A percentile compares a stretch with the other conserved stretches of the same genome.
Conservation (phyloP, 2,113 vertebrate species). For the Dicerorhinus sumatrensis region DNA sequence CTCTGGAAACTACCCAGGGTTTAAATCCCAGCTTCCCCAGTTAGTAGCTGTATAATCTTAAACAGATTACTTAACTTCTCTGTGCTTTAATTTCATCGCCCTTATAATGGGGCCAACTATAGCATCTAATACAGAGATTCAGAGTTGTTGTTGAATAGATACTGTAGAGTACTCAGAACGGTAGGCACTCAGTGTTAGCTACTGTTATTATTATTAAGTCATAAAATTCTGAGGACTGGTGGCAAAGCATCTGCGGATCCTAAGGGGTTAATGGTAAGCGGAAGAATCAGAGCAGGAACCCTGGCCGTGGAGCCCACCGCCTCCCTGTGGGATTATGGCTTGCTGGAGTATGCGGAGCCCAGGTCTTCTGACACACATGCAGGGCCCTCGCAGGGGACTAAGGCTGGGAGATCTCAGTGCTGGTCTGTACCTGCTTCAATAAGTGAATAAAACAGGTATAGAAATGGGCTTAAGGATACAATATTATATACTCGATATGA, state of each 20-base stretch:
- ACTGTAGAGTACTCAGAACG: not conserved
- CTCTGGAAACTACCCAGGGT: not conserved
- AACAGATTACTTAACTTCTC: slow-evolving; percentile 10
- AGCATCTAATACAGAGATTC: not conserved
- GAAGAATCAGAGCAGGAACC: not conserved
- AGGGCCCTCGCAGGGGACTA: too few species aligned
- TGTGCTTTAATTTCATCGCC: not conserved
- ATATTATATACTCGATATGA: not conserved
- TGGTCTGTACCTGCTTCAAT: not conserved
- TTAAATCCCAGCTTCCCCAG: not conserved
- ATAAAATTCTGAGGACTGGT: not conserved
- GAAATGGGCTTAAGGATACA: not conserved
- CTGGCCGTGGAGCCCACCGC: not conserved
- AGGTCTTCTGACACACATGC: not conserved
- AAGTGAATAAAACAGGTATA: not conserved
- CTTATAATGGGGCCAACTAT: not conserved
- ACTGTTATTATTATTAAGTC: not conserved
- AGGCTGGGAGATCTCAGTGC: not conserved
- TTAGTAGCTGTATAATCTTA: not conserved
- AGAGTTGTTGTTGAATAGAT: slow-evolving; percentile 29
- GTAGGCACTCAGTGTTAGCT: not conserved
- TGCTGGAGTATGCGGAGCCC: not conserved
- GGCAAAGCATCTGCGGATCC: not conserved
- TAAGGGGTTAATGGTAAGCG: not conserved
- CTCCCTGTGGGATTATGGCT: too few species aligned